These are phyloP conservation scores for Endomychus coccineus DNA, from an alignment of 2,888 invertebrate species.

Conservation along the genomic window DNA sequence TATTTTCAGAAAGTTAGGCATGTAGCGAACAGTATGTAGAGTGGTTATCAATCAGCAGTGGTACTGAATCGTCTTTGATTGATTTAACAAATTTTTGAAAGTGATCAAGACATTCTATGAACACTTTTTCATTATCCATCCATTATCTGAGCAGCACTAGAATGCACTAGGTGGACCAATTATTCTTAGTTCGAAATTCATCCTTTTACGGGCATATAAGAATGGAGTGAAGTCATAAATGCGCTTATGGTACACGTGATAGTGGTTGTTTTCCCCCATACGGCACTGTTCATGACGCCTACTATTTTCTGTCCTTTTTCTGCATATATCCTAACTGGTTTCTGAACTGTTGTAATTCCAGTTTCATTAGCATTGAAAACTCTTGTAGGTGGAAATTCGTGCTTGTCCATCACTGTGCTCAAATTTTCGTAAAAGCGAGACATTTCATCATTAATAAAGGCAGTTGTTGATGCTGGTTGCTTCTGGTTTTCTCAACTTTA, in stretches of 20 bases:
- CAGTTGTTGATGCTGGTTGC: slow-evolving; percentile 13
- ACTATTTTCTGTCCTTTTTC: slow-evolving; percentile 13
- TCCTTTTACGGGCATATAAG: slow-evolving; percentile 13
- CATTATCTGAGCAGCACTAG: slow-evolving; percentile 24
- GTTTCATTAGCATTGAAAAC: slow-evolving; percentile 9
- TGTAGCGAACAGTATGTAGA: slow-evolving; percentile 23
- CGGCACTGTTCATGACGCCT: slow-evolving; percentile 11
- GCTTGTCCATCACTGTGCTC: slow-evolving; percentile 2
- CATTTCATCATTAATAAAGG: slow-evolving; percentile 13
- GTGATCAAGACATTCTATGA: slow-evolving; percentile 22
- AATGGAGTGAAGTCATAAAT: slow-evolving; percentile 13
- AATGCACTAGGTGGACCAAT: slow-evolving; percentile 33
- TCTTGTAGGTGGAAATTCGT: slow-evolving; percentile 6
- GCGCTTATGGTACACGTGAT: slow-evolving; percentile 14
- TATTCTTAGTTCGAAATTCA: slow-evolving; percentile 11
- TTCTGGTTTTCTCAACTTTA: slow-evolving; percentile 14
- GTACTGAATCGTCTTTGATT: slow-evolving; percentile 22
- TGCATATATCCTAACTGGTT: slow-evolving; percentile 9
- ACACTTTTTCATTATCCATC: slow-evolving; percentile 27
- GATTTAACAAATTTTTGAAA: slow-evolving; percentile 21
- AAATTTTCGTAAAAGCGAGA: slow-evolving; percentile 8
- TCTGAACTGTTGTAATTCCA: slow-evolving; percentile 11
- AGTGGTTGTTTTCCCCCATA: slow-evolving; percentile 14
- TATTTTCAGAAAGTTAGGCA: slow-evolving; percentile 11
- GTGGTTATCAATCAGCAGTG: slow-evolving; percentile 31